phyloP scores from a whole-genome alignment of 2,113 vertebrate genomes.

The Pan paniscus region DNA sequence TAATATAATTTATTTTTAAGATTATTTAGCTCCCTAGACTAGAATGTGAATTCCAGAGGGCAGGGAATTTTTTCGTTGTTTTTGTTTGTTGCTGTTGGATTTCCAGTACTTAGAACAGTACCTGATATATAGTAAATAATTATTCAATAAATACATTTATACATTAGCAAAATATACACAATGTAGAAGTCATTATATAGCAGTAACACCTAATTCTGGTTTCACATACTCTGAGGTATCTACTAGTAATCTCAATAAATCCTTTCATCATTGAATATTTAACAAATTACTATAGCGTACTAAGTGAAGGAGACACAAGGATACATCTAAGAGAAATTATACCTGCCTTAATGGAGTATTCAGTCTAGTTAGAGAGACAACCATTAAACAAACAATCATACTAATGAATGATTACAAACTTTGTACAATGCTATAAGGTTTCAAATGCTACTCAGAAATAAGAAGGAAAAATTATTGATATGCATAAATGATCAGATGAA shows the following conservation, averaged over 20 bases:
- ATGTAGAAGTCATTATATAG: background rate
- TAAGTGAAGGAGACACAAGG: background rate
- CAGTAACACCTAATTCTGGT: background rate
- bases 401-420: conserved; percentile 16
- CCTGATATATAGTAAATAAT: background rate
- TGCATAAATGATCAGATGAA: background rate
- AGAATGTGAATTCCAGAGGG: background rate
- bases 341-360: background rate
- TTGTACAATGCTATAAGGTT: background rate
- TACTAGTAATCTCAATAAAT: background rate
- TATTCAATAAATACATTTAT: background rate
- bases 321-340: background rate
- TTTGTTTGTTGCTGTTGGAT: background rate
- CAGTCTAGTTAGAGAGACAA: background rate
- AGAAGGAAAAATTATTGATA: background rate
- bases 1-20: background rate
- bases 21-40: background rate
- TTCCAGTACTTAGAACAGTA: background rate
- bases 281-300: background rate
- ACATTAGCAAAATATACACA: background rate
- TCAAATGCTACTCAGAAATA: background rate
- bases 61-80: background rate
- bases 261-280: background rate
- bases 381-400: background rate
- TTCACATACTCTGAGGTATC: background rate